Evolutionary conservation across 2,113 vertebrate genomes (phyloP), one percentile per base, ranked within the genome.

Genomic region (Nothoprocta pentlandii): DNA sequence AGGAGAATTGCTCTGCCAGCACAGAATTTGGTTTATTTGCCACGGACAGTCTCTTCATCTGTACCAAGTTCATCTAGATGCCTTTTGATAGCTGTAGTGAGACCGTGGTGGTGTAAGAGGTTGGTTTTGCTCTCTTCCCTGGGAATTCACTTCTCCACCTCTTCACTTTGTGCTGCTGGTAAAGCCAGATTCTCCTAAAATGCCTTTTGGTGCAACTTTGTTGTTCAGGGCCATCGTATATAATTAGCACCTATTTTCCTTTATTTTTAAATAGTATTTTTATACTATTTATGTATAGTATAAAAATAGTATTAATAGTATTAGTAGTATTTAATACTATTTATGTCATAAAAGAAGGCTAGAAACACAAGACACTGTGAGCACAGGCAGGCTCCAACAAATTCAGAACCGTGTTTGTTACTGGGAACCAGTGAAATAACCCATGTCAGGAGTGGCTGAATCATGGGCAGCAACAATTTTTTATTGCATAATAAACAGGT

Each of bases 201-300:
- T 32, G 16, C 2, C 1, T 85, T 91, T 75, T 74, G 16, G 36
- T 89, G 49, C 64, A 85, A 70, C n/a, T 73, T 25, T 69, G 17
- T 87, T 91, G 25, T 87, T 85, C 78, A 76, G 46, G 49, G 75
- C 49, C 6, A 15, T 34, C 58, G 53, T 66, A 82, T 96, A 54
- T 77, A 85, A 87, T 94, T 82, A 89, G 13, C 34, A 87, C 77
- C 22, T 54, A 62, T 92, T 94, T 91, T 77, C 44, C 59, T 91
- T 90, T 92, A 32, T 85, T 92, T 95, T 89, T 54, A 80, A 87
- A 82, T 41, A 89, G 84, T 77, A 42, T 84, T 94, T 96, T 94
- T 92, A 39, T 39, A 8, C 36, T 39, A 39, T 39, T 39, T 39
- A 39, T 39, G 36, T 39, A 39, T 39, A 39, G 36, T 39, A 39